Evolutionary conservation across 2,888 invertebrate genomes (phyloP), one percentile per base, ranked within the genome.

Genomic region (Gryllus longicercus): DNA sequence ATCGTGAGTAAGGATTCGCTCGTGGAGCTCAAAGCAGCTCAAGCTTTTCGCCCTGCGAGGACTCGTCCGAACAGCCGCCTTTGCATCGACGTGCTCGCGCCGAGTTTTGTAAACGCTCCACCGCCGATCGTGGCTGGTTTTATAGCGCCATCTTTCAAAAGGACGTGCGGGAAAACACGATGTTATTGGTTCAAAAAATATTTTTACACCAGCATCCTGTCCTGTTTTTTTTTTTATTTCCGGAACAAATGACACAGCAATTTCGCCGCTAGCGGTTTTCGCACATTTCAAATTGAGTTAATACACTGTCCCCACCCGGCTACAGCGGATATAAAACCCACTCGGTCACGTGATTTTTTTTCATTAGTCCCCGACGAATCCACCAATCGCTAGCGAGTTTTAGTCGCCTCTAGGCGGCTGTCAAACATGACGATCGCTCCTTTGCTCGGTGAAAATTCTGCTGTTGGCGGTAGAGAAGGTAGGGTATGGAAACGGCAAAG

Each of bases 311-410:
- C 63, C n/a, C 63, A 18, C 16, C 63, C 14, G n/a, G n/a, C 63
- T 63, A 63, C 63, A 63, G 63, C n/a, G 63, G n/a, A 63, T n/a
- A 63, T 63, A 63, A 63, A 63, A 63, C 63, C n/a, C 63, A 5
- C 14, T 18, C 63, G 63, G n/a, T 63, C 63, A n/a, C n/a, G n/a
- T 14, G 63, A 63, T 63, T 63, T n/a, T 63, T 63, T 63, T 63
- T 63, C 63, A 63, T 63, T 63, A 63, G 63, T 63, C n/a, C 63
- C n/a, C 63, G 16, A 14, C 63, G 63, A 18, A 14, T 63, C 16
- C 63, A 18, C 63, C 63, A 8, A 63, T 18, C 63, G 63, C 63
- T 16, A 18, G 63, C 63, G 63, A 3, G 63, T 63, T 63, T 63
- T 18, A 63, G 14, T 18, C 63, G 63, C n/a, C 63, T n/a, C n/a